Conservation (phyloP, 2,888 invertebrate genomes). For the Petrophora chlorosata region DNA sequence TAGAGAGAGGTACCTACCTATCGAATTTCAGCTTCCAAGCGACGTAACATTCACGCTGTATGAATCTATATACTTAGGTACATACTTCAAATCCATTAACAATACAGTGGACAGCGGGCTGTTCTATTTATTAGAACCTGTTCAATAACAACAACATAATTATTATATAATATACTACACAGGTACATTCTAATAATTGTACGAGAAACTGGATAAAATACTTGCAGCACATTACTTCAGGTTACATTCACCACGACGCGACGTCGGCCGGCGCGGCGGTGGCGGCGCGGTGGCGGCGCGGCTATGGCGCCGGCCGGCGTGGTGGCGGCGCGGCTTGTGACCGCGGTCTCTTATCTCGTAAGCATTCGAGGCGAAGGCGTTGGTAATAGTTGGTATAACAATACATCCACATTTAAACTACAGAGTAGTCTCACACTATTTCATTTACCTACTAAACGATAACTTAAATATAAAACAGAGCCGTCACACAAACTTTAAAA, state of each 20-base stretch:
- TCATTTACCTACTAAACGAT: not conserved
- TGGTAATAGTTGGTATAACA: no score
- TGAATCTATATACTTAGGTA: not conserved
- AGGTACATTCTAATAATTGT: conserved; percentile 13
- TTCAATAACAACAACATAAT: not conserved
- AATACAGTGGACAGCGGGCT: not conserved
- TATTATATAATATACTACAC: no score
- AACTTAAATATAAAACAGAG: no score
- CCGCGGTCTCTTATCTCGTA: no score
- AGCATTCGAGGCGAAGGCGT: not conserved
- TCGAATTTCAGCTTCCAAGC: no score
- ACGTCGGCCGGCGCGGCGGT: not conserved
- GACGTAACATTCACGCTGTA: no score
- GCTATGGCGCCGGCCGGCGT: no score
- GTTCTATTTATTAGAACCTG: not conserved
- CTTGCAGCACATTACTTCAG: no score
- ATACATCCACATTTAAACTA: not conserved
- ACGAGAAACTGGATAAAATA: conserved; percentile 9
- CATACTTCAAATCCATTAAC: not conserved
- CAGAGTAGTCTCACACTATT: not conserved
- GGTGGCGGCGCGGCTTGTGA: no score
- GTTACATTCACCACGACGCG: not conserved
- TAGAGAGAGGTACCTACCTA: no score
- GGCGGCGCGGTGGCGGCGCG: no score
- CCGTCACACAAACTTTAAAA: no score